Percentiles rank a stretch among this genome's conserved stretches.
Evolutionary conservation across 2,113 vertebrate species (phyloP).

Genomic region (Otis tarda): DNA sequence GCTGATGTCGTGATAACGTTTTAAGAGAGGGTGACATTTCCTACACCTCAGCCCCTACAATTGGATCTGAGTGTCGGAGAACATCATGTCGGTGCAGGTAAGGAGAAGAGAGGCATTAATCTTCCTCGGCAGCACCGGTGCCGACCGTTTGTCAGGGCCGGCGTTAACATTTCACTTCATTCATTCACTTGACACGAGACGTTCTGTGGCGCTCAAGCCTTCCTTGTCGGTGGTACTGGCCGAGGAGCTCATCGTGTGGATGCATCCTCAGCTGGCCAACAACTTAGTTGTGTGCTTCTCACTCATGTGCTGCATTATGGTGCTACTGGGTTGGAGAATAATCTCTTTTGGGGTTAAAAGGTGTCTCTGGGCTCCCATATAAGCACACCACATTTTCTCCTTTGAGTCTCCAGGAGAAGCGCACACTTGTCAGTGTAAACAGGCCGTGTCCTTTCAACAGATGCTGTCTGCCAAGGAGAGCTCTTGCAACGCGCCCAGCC

Average conservation of each 20-base stretch:
- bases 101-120: constrained; percentile 36
- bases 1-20: not conserved
- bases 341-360: not conserved
- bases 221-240: not conserved
- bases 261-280: not conserved
- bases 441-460: not conserved
- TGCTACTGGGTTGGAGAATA: not conserved
- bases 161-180: not conserved
- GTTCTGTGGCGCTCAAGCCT: not conserved
- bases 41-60: not conserved
- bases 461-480: not conserved
- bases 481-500: fast-evolving
- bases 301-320: fast-evolving
- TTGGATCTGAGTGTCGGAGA: not conserved
- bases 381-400: not conserved
- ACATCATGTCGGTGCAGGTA: not conserved
- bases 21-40: not conserved
- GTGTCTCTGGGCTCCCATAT: not conserved
- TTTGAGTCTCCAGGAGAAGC: not conserved
- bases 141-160: not conserved
- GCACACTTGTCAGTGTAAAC: not conserved
- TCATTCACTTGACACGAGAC: not conserved
- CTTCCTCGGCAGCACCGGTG: not conserved
- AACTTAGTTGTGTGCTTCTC: not conserved
- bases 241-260: not conserved